Base-by-base conservation (phyloP, 2,888 invertebrate species). In the Andrena marginata region DNA sequence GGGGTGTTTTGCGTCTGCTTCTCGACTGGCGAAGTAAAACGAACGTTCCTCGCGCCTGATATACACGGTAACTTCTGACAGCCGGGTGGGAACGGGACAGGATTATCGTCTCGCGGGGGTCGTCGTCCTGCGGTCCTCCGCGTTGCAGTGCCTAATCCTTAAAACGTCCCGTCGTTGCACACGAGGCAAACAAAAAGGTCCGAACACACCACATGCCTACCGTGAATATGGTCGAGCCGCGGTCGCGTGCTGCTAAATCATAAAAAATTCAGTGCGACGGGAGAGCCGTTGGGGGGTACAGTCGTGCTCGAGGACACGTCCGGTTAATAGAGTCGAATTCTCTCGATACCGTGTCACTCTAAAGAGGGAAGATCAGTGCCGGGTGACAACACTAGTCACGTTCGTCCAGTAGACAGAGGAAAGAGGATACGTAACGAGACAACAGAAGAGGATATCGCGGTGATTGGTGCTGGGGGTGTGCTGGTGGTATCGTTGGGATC, bases 391-490 rank as follows among this genome's bases (percentile, higher is more conserved):
- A 35, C 7, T 13, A 35, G 42, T 7, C 23, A 20, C 31, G 20
- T 31, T 8, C 13, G 20, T 20, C 2, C n/a, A 20, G 23, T 10
- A 16, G 16, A 31, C 3, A 20, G 4, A 60, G 10, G 33, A 51
- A 31, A 48, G 60, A 23, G n/a, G 35, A 64, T 16, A 60, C 42
- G 33, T 48, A 71, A 35, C 62, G 69, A 59, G 68, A 62, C 48
- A 67, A 70, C 48, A 54, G 59, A 72, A 65, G 71, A 69, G 33
- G 42, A 31, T 54, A 60, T 77, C 69, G 62, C 49, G 77, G 73
- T 79, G 82, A 72, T 81, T 84, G 80, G 82, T 83, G 84, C 76
- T 67, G 68, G 70, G 81, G 72, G 81, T 87, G 87, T 76, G 81
- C 77, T 72, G 85, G 82, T 75, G 77, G 85, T 82, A 70, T 74